Evolutionary conservation across 2,888 invertebrate species (phyloP).

Genomic region (Oxystoma pomonae): DNA sequence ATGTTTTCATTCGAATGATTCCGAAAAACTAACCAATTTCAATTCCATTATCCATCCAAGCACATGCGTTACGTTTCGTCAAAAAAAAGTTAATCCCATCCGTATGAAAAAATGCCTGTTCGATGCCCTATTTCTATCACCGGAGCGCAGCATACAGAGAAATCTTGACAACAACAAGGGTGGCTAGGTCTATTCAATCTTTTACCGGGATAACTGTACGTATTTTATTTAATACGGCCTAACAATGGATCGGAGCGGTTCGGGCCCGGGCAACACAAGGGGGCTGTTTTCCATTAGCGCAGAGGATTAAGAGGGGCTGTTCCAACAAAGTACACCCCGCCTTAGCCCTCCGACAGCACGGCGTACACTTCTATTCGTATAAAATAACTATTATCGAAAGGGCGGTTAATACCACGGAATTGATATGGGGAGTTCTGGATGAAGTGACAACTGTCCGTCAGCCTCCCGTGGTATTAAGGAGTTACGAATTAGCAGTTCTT

Average conservation of each 20-base stretch:
- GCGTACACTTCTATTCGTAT: slow-evolving; percentile 21
- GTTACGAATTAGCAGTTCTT: slow-evolving; percentile 14
- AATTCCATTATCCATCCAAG: slow-evolving; percentile 3
- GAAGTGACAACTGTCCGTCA: slow-evolving; percentile 27
- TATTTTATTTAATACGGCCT: slow-evolving; percentile 46
- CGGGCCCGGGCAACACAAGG: slow-evolving; percentile 36
- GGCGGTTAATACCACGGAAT: slow-evolving; percentile 23
- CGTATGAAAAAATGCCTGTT: slow-evolving; percentile 16
- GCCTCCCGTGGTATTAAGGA: slow-evolving; percentile 23
- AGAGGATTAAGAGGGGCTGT: slow-evolving; percentile 40
- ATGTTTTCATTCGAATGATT: not conserved
- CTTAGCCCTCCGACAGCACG: slow-evolving; percentile 24
- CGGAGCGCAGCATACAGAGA: slow-evolving; percentile 18
- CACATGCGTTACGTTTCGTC: slow-evolving; percentile 11
- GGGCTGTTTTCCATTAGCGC: slow-evolving; percentile 43
- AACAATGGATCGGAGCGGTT: slow-evolving; percentile 42
- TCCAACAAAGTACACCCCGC: slow-evolving; percentile 33
- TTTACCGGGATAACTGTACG: slow-evolving; percentile 44
- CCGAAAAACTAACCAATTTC: slow-evolving; percentile 5
- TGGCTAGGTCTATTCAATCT: slow-evolving; percentile 34
- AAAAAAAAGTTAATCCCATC: slow-evolving; percentile 25
- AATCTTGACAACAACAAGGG: slow-evolving; percentile 24
- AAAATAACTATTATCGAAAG: slow-evolving; percentile 30
- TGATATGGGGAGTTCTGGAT: slow-evolving; percentile 27
- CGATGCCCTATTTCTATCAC: slow-evolving; percentile 1